phyloP scores from a whole-genome alignment of 1,140 invertebrate genomes.

The Copidosoma floridanum region DNA sequence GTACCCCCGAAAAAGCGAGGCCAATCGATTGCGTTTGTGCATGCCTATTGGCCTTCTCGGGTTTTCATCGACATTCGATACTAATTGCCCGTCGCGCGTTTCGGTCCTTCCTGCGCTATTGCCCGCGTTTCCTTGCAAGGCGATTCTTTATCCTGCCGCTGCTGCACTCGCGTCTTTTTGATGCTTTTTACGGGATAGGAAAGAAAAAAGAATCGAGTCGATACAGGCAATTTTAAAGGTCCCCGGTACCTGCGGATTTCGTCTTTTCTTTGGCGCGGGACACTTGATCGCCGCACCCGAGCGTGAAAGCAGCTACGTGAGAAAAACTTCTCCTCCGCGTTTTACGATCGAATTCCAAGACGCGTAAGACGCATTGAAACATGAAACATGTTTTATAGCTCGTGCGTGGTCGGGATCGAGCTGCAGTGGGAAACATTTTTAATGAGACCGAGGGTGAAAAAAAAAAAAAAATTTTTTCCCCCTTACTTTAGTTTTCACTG shows the following conservation, averaged over 20 bases:
- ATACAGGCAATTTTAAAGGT: conserved; percentile 16
- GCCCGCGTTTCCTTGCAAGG: conserved; percentile 20
- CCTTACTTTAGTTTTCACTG: no score
- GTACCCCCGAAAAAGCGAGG: no score
- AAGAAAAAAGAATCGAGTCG: conserved; percentile 12
- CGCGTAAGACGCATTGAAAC: background rate
- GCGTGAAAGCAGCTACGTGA: conserved; percentile 18
- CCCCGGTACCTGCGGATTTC: background rate
- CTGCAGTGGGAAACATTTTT: no score
- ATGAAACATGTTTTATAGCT: background rate
- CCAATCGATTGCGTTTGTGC: conserved; percentile 1
- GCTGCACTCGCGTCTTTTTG: conserved; percentile 22
- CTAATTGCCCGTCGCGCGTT: conserved; percentile 47
- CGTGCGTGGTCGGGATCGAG: no score
- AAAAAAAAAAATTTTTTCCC: no score
- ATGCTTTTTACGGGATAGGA: conserved; percentile 25
- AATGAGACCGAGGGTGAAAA: no score
- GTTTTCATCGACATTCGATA: conserved; percentile 52
- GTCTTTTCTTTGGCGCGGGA: background rate
- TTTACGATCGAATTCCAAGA: background rate
- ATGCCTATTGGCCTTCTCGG: conserved; percentile 23
- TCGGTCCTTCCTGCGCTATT: conserved; percentile 9
- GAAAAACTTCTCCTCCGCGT: background rate
- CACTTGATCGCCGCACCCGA: conserved; percentile 10
- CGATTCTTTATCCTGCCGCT: conserved; percentile 39